Evolutionary conservation across 2,113 vertebrate species (phyloP), one percentile per base, ranked within the genome.

Genomic region (Nothocercus julius): DNA sequence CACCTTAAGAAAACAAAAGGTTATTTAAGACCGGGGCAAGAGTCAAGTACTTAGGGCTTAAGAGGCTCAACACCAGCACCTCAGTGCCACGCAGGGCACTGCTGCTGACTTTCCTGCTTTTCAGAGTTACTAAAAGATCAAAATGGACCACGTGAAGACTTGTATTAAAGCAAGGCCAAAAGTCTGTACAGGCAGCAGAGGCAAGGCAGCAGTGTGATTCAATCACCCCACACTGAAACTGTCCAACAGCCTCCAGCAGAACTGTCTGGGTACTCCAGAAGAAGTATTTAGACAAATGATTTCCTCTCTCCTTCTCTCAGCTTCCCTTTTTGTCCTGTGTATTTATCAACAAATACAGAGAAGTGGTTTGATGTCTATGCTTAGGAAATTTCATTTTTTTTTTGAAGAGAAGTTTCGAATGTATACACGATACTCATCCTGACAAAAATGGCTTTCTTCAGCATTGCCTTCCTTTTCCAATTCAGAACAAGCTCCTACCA

Each of bases 1-100:
- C 85, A 98, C 88, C 98, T 98, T 82, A 68, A 95, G 64, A 78
- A 96, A 86, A 96, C 34, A 97, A 81, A 4, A 96, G 7, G 34
- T 95, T 68, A 87, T 74, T 91, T 61, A 75, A 84, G 66, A 78
- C 15, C 56, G 34, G 77, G 61, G 58, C 18, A 87, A 89, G 5
- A 75, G 30, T 79, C 49, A 76, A 64, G 27, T 47, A 56, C 59
- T 91, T 36, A 49, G 11, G 44, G 47, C 34, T 68, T 85, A 20
- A 19, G 20, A 51, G 24, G 24, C 79, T 51, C 15, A 14, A 17
- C 11, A 5, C 9, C 34, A 42, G 22, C 10, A 36, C 61, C 42
- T 68, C 42, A 36, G 36, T 12, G 24, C 54, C 47, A 36, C 40
- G 15, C 32, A 82, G 44, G 44, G 59, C 66, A 69, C 59, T 67